These are phyloP conservation scores for Pelmatolapia mariae DNA, from an alignment of 2,113 vertebrate species.

Conservation along the genomic window DNA sequence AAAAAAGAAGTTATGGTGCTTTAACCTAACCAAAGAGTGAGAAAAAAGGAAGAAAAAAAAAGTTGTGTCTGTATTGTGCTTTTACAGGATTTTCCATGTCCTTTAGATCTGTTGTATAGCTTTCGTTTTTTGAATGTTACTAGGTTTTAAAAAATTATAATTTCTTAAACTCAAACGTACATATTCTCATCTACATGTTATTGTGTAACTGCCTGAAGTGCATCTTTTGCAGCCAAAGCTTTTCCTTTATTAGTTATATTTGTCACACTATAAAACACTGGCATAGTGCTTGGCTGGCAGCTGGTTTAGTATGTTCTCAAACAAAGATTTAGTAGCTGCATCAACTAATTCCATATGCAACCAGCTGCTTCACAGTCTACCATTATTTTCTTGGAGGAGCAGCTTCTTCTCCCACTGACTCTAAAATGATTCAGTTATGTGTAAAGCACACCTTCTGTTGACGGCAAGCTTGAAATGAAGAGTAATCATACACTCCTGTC, in stretches of 20 bases:
- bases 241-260: background rate
- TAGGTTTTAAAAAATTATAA: background rate
- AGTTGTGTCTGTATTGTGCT: background rate
- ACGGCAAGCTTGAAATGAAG: background rate
- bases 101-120: background rate
- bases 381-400: background rate
- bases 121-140: background rate
- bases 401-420: background rate
- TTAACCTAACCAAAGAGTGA: background rate
- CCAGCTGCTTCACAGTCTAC: background rate
- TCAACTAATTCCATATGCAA: background rate
- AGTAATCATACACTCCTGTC: background rate
- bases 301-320: background rate
- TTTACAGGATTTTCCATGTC: too few relatives aligned
- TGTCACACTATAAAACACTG: background rate
- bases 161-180: background rate
- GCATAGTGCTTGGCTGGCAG: background rate
- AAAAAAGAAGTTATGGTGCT: background rate
- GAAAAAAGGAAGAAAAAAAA: background rate
- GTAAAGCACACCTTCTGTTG: background rate
- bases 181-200: background rate
- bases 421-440: background rate
- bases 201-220: background rate
- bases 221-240: background rate
- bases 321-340: background rate